Conservation (phyloP, 2,797 vertebrate genomes). For the Rhinichthys osculus region DNA sequence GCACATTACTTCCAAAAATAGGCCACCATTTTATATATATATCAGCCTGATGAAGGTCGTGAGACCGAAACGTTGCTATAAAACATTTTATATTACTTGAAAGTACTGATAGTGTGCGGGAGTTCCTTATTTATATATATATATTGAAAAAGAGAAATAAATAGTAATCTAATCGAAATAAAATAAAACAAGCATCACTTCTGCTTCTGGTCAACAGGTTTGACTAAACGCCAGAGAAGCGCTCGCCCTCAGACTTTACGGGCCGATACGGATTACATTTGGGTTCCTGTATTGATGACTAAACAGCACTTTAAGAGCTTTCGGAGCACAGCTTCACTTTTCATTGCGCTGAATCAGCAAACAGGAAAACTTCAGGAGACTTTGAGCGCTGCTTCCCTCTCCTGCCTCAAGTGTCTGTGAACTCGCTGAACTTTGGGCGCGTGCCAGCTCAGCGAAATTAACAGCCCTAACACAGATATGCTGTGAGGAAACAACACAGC, state of each 20-base stretch:
- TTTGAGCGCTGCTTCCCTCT: constrained; percentile 45
- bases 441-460: constrained; percentile 39
- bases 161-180: no score
- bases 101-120: no score
- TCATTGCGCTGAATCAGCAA: constrained; percentile 44
- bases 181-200: no score
- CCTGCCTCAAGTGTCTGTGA: constrained; percentile 44
- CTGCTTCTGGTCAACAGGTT: neutral
- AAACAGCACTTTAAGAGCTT: neutral
- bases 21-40: neutral
- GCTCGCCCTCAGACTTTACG: neutral
- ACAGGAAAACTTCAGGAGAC: constrained; percentile 44
- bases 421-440: constrained; percentile 49
- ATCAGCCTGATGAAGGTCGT: no score
- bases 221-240: neutral
- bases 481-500: neutral
- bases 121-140: no score
- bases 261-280: neutral
- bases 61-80: no score
- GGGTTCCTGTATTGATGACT: constrained; percentile 23
- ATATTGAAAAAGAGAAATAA: neutral
- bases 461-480: constrained; percentile 20
- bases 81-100: no score
- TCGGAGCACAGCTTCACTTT: neutral
- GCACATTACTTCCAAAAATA: neutral